These are phyloP conservation scores for Digitonthophagus gazella DNA, from an alignment of 2,888 invertebrate genomes.

Conservation along the genomic window DNA sequence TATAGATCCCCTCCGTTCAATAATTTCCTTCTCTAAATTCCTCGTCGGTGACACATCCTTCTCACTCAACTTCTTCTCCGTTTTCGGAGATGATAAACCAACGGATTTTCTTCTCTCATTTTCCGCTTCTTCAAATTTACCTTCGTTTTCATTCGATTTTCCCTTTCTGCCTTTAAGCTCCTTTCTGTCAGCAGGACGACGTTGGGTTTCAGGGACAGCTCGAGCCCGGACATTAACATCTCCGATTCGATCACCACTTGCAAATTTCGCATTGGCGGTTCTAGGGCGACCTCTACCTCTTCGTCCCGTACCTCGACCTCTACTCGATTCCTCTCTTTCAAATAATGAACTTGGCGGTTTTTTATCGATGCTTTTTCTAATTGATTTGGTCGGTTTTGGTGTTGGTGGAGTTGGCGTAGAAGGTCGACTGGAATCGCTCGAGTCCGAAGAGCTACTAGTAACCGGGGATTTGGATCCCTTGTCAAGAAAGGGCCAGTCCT, in stretches of 20 bases:
- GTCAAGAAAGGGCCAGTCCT: constrained; percentile 79
- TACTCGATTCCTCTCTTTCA: constrained; percentile 73
- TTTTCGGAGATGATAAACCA: constrained; percentile 62
- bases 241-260: constrained; percentile 64
- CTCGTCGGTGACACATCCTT: constrained; percentile 32
- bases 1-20: constrained; percentile 47
- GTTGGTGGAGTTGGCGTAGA: constrained; percentile 38
- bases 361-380: constrained; percentile 33
- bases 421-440: constrained; percentile 51
- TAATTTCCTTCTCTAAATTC: constrained; percentile 50
- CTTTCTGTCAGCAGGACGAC: constrained; percentile 48
- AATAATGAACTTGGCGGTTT: constrained; percentile 31
- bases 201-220: constrained; percentile 64
- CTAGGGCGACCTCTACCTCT: constrained; percentile 40
- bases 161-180: constrained; percentile 46
- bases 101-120: constrained; percentile 56
- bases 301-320: constrained; percentile 45
- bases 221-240: constrained; percentile 63
- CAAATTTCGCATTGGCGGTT: constrained; percentile 36
- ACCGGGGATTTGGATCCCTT: constrained; percentile 70
- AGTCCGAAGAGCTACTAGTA: constrained; percentile 62
- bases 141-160: constrained; percentile 49
- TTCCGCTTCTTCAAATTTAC: constrained; percentile 37
- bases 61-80: constrained; percentile 59
- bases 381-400: constrained; percentile 32